These are phyloP conservation scores for Enteromius trimaculatus DNA, from an alignment of 2,797 vertebrate species.

Conservation along the genomic window DNA sequence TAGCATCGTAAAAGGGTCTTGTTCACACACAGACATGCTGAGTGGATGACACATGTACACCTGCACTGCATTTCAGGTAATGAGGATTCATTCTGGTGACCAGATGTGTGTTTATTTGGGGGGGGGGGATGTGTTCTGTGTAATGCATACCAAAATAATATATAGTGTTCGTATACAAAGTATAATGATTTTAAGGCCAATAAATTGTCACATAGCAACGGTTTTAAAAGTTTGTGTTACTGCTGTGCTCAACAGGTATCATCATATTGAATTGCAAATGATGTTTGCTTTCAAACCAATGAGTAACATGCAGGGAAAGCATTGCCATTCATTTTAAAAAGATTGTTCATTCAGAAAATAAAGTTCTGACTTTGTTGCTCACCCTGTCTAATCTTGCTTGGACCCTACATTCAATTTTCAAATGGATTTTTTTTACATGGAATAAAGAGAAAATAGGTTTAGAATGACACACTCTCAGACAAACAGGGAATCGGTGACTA, in stretches of 20 bases:
- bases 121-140: slow-evolving; percentile 13
- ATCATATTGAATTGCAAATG: background rate
- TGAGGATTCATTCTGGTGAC: slow-evolving; percentile 19
- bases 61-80: slow-evolving; percentile 35
- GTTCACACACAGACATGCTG: slow-evolving; percentile 43
- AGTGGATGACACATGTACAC: slow-evolving; percentile 44
- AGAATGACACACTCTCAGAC: background rate
- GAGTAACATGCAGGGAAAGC: background rate
- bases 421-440: background rate
- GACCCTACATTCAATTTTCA: background rate
- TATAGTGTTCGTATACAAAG: too few relatives aligned
- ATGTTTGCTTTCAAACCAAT: background rate
- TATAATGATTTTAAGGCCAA: background rate
- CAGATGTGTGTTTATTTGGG: slow-evolving; percentile 27
- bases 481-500: background rate
- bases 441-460: background rate
- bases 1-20: slow-evolving; percentile 27
- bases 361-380: background rate
- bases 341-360: background rate
- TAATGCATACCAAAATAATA: background rate
- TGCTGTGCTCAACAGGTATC: background rate
- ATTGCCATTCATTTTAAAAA: background rate
- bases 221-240: background rate
- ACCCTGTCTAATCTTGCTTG: background rate
- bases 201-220: background rate